Conservation (phyloP, 37 sponge, comb jelly and placozoan genomes). For the Ianthella basta region DNA sequence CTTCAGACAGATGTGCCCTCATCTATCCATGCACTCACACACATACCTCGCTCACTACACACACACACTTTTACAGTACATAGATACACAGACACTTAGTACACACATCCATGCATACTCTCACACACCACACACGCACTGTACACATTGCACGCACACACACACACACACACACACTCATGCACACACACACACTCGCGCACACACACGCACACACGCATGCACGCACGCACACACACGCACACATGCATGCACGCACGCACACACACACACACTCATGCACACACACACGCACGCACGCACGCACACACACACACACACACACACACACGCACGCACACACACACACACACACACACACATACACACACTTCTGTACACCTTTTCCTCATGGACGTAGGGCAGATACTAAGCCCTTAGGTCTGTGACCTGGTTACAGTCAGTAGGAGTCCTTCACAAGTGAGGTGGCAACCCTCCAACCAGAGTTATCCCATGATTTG, state of each 20-base stretch:
- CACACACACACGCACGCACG: constrained; percentile 24
- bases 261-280: constrained; percentile 4
- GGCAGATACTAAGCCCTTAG: too few species aligned
- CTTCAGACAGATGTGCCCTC: neutral
- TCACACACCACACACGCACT: constrained; percentile 1
- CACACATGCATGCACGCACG: constrained; percentile 29
- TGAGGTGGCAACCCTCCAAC: too few species aligned
- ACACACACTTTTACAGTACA: constrained; percentile 1
- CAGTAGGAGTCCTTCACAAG: too few species aligned
- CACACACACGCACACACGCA: constrained; percentile 31
- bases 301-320: constrained; percentile 26
- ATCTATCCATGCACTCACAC: neutral
- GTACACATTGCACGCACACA: neutral
- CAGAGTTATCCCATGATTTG: too few species aligned
- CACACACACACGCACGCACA: constrained; percentile 21
- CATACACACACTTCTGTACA: neutral
- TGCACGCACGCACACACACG: constrained; percentile 28
- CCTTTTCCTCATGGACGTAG: too few species aligned
- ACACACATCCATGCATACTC: neutral
- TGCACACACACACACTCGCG: constrained; percentile 18
- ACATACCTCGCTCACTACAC: neutral
- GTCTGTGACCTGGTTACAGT: too few species aligned
- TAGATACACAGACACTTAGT: neutral
- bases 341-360: constrained; percentile 22
- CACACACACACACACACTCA: too few species aligned